Base-by-base conservation (phyloP, 2,888 invertebrate genomes). In the Drosophila tanythrix region DNA sequence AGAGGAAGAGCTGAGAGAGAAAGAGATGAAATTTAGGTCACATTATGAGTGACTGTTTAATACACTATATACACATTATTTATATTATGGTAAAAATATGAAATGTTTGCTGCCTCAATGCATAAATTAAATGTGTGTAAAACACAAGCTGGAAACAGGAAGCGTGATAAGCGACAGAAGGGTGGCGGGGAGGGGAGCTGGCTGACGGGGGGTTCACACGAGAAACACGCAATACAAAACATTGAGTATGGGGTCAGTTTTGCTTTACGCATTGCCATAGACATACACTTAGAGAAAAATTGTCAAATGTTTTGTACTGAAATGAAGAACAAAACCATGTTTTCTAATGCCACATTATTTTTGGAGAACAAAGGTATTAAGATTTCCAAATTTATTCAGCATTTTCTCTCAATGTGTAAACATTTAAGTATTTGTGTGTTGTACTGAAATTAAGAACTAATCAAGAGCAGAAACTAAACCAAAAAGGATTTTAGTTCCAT, bases 171-270 rank as follows among this genome's bases (percentile, higher is more conserved):
- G 31, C 74, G 52, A 33, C 52, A 33, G n/a, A 55, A 31, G 29
- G 38, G 40, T 2, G 7, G 0, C 0, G 21, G 15, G 43, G 29
- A 18, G 18, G 13, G 27, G 21, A 21, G 40, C 3, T 2, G 5
- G 11, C 25, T 25, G 25, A 21, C 10, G 33, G 11, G 15, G 13
- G 2, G 21, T 53, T 52, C 51, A 10, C 21, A 46, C 66, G 25
- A 46, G 33, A 43, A 48, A n/a, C 80, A 74, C 83, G 79, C 83
- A 81, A 86, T 68, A 64, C 27, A 62, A 61, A 62, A 57, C 33
- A 33, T 38, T 52, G 52, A 43, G 73, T 50, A 38, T 52, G 77
- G 70, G 81, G 70, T 77, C 69, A 77, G 70, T 38, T 56, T 48
- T 61, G 70, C 59, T 58, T 15, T n/a, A 52, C 15, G 50, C 50